Evolutionary conservation across 2,797 vertebrate genomes (phyloP).

Genomic region (Sibirionetta formosa): DNA sequence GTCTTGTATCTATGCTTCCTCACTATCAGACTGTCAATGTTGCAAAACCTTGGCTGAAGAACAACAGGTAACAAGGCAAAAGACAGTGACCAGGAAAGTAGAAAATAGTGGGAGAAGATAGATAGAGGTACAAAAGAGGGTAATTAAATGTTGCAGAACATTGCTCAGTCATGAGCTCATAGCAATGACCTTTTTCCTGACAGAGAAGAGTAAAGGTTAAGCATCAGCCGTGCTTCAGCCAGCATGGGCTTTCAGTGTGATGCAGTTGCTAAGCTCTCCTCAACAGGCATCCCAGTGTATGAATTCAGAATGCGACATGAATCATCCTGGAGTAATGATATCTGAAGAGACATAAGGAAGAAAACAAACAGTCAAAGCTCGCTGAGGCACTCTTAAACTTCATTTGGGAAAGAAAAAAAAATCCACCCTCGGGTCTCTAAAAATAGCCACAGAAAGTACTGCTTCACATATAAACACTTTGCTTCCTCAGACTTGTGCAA

Average conservation of each 20-base stretch:
- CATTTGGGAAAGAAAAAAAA: neutral
- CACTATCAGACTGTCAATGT: fast-evolving
- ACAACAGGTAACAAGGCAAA: neutral
- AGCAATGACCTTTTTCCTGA: conserved; percentile 39
- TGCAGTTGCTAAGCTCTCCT: conserved; percentile 48
- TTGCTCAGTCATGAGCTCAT: conserved; percentile 53
- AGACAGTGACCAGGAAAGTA: neutral
- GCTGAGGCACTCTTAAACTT: conserved; percentile 26
- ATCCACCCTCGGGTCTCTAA: conserved; percentile 27
- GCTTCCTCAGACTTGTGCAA: neutral
- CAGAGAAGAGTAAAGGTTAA: conserved; percentile 37
- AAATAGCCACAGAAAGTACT: conserved; percentile 20
- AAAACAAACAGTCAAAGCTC: conserved; percentile 42
- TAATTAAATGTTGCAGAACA: conserved; percentile 31
- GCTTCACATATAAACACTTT: neutral
- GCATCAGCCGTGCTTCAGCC: neutral
- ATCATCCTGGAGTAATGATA: conserved; percentile 50
- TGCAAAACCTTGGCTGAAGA: neutral
- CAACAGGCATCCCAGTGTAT: conserved; percentile 19
- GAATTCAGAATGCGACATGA: neutral
- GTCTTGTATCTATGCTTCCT: neutral
- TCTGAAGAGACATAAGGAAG: conserved; percentile 22
- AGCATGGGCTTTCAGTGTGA: neutral
- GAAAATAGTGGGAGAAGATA: neutral
- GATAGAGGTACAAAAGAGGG: neutral